Evolutionary conservation across 2,797 vertebrate genomes (phyloP).

Genomic region (Arrhamphus sclerolepis): DNA sequence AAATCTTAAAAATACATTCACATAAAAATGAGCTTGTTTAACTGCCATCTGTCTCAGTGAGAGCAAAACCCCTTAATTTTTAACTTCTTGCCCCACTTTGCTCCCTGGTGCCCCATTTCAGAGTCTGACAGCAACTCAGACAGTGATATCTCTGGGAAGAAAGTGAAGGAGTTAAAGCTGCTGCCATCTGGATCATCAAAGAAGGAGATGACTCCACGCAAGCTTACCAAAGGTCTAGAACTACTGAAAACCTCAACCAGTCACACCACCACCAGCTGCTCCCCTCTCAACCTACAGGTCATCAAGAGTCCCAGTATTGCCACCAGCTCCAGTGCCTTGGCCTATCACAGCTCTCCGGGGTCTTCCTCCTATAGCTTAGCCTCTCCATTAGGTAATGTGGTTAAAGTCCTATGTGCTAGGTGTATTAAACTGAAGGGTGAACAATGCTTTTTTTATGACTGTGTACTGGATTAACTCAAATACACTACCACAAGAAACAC

Average conservation of each 20-base stretch:
- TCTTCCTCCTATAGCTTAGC: constrained; percentile 87
- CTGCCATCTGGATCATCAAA: constrained; percentile 86
- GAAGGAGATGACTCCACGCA: constrained; percentile 88
- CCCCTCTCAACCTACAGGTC: constrained; percentile 92
- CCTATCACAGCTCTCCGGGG: constrained; percentile 90
- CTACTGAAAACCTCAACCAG: constrained; percentile 87
- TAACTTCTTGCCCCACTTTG: constrained; percentile 3
- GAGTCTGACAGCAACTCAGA: constrained; percentile 98
- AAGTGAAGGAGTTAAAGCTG: constrained; percentile 88
- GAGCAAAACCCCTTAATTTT: constrained; percentile 12
- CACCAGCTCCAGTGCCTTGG: constrained; percentile 88
- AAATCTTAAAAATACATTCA: not conserved
- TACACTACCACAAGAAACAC: not conserved
- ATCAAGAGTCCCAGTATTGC: constrained; percentile 89
- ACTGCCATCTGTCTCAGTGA: not conserved
- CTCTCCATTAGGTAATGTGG: constrained; percentile 87
- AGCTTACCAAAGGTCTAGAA: constrained; percentile 88
- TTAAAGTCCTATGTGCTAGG: not conserved
- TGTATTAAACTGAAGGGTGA: not conserved
- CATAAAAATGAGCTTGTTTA: not conserved
- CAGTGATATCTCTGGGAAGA: constrained; percentile 92
- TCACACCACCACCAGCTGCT: constrained; percentile 82
- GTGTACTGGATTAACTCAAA: not conserved
- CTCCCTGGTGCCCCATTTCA: constrained; percentile 58
- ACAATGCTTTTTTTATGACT: not conserved